Percentiles rank a stretch among this genome's conserved stretches.
These are phyloP conservation scores for Anableps anableps DNA, from an alignment of 2,797 vertebrate genomes.

Conservation along the genomic window DNA sequence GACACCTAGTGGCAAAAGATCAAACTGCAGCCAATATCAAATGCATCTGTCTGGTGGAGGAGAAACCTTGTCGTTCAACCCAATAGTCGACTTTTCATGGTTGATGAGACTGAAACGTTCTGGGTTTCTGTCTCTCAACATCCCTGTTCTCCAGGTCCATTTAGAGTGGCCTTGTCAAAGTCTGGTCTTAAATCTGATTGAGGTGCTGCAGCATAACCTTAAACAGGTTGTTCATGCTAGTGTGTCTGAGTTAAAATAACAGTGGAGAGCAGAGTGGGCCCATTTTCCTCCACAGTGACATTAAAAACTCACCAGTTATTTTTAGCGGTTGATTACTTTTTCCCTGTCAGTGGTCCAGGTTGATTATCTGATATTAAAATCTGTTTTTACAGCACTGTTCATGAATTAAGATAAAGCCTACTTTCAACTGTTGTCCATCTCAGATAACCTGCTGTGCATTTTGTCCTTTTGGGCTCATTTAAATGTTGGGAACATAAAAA, in stretches of 20 bases:
- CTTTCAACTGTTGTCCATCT: too few species aligned
- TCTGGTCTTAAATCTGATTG: not conserved
- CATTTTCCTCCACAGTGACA: not conserved
- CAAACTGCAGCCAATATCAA: slow-evolving; percentile 1
- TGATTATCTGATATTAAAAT: not conserved
- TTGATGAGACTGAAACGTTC: too few species aligned
- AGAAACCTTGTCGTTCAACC: not conserved
- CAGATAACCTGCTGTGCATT: not conserved
- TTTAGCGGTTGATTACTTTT: not conserved
- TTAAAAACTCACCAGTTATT: not conserved
- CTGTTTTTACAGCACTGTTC: too few species aligned
- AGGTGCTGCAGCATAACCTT: not conserved
- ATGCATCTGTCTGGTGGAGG: not conserved
- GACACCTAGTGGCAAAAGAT: not conserved
- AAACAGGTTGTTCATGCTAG: not conserved
- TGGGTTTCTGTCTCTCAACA: too few species aligned
- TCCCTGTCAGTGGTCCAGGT: not conserved
- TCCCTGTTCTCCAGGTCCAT: not conserved
- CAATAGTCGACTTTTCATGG: too few species aligned
- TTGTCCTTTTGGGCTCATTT: not conserved
- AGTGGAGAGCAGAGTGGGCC: too few species aligned
- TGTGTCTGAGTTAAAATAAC: too few species aligned
- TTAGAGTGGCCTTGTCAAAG: not conserved
- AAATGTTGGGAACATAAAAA: not conserved
- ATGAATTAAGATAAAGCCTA: too few species aligned